These are phyloP conservation scores for western clawed frog (Xenopus tropicalis) DNA, from an alignment of 2,113 vertebrate genomes.

Conservation along the genomic window UCB_Xtro_10.0 CM004445.2:107200501-107201000, in stretches of 20 bases:
- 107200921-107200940: slow-evolving; percentile 33
- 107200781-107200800: slow-evolving; percentile 38
- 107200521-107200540: slow-evolving; percentile 51
- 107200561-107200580: slow-evolving; percentile 42
- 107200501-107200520: slow-evolving; percentile 37
- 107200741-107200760: slow-evolving; percentile 45
- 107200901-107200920: slow-evolving; percentile 42
- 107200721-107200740: slow-evolving; percentile 46
- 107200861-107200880: slow-evolving; percentile 49
- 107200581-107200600: slow-evolving; percentile 50
- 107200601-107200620: slow-evolving; percentile 52
- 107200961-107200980: slow-evolving; percentile 57
- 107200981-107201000: slow-evolving; percentile 54
- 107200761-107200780: slow-evolving; percentile 40
- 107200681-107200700: slow-evolving; percentile 55
- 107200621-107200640: slow-evolving; percentile 70
- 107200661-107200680: slow-evolving; percentile 66
- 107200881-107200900: slow-evolving; percentile 42
- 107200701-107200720: slow-evolving; percentile 62
- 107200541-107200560: slow-evolving; percentile 47
- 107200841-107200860: slow-evolving; percentile 43
- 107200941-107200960: slow-evolving; percentile 59
- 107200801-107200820: slow-evolving; percentile 51
- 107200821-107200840: slow-evolving; percentile 52
- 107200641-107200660: slow-evolving; percentile 64